Conservation (phyloP, 2,797 vertebrate genomes). For the Eutrigla gurnardus region DNA sequence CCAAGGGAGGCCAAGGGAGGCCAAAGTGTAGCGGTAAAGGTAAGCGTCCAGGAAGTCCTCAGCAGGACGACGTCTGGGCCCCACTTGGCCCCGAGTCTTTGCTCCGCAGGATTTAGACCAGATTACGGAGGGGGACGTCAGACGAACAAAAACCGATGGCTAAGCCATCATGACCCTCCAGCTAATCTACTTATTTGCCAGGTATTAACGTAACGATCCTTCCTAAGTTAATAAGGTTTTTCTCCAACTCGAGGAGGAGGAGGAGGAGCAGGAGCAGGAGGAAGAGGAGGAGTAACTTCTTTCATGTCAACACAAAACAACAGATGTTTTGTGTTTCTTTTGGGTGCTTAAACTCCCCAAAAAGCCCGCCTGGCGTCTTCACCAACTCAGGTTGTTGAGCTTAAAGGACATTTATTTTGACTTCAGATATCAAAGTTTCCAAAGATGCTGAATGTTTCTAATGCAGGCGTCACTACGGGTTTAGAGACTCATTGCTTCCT, state of each 20-base stretch:
- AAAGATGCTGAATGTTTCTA: not conserved
- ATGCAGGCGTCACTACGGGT: no score
- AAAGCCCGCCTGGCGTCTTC: not conserved
- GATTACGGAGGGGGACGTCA: conserved; percentile 66
- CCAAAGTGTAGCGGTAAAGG: not conserved
- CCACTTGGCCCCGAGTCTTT: conserved; percentile 54
- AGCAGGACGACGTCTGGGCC: conserved; percentile 40
- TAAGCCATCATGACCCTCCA: conserved; percentile 75
- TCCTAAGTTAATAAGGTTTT: conserved; percentile 71
- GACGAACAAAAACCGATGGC: conserved; percentile 70
- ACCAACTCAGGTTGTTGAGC: not conserved
- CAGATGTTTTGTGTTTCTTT: conserved; percentile 5
- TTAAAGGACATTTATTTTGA: not conserved
- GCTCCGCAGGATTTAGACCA: conserved; percentile 64
- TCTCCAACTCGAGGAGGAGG: conserved; percentile 32
- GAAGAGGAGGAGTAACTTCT: not conserved
- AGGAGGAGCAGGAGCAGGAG: not conserved
- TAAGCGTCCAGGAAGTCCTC: conserved; percentile 29
- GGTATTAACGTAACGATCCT: conserved; percentile 73
- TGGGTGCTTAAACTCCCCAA: no score
- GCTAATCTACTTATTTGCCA: conserved; percentile 83
- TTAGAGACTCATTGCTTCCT: no score
- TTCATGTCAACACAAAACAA: not conserved
- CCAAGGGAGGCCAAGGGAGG: conserved; percentile 14
- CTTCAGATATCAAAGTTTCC: not conserved